A percentile compares a stretch with the other conserved stretches of the same genome.
Evolutionary conservation across 2,113 vertebrate species (phyloP).

Genomic region (Sturnus vulgaris): DNA sequence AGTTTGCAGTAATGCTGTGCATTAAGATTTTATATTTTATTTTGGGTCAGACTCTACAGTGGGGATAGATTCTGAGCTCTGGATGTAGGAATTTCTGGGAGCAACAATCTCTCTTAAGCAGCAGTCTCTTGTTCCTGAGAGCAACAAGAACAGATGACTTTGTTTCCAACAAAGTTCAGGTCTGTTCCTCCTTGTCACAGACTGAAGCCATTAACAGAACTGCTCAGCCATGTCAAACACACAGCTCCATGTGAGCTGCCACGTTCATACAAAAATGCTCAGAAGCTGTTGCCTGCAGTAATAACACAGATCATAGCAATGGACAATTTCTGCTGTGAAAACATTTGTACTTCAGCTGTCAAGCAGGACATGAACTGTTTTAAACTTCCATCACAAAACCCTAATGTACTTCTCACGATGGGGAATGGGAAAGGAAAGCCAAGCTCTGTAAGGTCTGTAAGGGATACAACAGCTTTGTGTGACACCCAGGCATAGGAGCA

Average conservation of each 20-base stretch:
- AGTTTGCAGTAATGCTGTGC: neutral
- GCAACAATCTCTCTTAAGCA: neutral
- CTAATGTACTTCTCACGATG: neutral
- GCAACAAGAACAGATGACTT: neutral
- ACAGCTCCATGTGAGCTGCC: fast-evolving
- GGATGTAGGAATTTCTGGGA: neutral
- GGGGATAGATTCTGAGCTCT: neutral
- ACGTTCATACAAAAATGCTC: neutral
- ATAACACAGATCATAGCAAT: neutral
- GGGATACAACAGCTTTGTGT: neutral
- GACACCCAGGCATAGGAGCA: neutral
- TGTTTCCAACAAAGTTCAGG: neutral
- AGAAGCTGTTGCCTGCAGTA: neutral
- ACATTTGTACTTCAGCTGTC: neutral
- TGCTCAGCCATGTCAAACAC: neutral
- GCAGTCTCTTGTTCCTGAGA: neutral
- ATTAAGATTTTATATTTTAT: neutral
- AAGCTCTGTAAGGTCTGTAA: neutral
- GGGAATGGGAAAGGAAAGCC: neutral
- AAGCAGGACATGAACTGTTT: neutral
- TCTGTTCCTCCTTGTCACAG: neutral
- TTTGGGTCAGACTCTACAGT: neutral
- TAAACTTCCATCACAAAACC: neutral
- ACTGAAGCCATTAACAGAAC: neutral
- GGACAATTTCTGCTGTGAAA: neutral